Percentiles rank a stretch among this genome's conserved stretches.
Evolutionary conservation across 2,888 invertebrate genomes (phyloP).

Genomic region (Eugnorisma glareosa): DNA sequence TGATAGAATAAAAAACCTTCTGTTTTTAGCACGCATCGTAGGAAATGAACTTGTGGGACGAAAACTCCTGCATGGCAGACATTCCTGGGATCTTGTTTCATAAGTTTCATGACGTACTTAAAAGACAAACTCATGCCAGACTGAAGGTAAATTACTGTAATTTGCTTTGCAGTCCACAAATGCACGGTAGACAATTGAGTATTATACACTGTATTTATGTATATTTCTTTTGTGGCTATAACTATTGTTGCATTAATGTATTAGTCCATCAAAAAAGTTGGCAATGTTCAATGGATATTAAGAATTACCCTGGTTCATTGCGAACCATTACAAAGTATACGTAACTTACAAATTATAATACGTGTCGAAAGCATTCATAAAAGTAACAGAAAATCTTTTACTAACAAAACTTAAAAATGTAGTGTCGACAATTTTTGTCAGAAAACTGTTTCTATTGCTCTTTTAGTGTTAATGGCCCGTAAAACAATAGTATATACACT

Average conservation of each 20-base stretch:
- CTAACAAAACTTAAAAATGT: background rate
- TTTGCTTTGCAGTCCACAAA: background rate
- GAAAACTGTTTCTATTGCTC: background rate
- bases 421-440: background rate
- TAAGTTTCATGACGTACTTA: background rate
- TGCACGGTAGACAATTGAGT: background rate
- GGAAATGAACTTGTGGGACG: background rate
- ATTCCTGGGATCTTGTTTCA: background rate
- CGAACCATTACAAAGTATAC: slow-evolving; percentile 9
- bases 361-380: slow-evolving; percentile 11
- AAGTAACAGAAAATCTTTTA: slow-evolving; percentile 20
- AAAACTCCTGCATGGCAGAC: background rate
- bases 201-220: background rate
- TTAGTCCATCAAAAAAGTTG: background rate
- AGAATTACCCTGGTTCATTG: background rate
- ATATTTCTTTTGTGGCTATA: background rate
- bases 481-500: background rate
- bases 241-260: background rate
- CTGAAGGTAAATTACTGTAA: background rate
- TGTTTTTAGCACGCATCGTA: background rate
- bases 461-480: slow-evolving; percentile 17
- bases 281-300: slow-evolving; percentile 3
- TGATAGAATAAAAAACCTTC: background rate
- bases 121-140: background rate
- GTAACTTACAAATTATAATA: slow-evolving; percentile 11